These are phyloP conservation scores for Metalampra italica DNA, from an alignment of 2,888 invertebrate species.

Conservation along the genomic window DNA sequence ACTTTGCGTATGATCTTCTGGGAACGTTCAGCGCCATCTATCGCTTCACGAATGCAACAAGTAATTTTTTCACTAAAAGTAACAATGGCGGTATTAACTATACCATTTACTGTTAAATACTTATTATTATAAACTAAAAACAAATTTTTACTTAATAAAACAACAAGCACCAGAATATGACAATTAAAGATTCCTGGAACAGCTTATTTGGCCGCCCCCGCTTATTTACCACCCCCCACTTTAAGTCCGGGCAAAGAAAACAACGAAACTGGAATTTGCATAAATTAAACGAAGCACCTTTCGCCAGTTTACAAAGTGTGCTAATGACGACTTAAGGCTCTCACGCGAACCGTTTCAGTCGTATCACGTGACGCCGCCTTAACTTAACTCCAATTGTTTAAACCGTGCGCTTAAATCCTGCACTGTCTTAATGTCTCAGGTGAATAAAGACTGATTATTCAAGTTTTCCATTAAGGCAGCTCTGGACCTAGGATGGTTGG, in stretches of 20 bases:
- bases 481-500: too few relatives aligned
- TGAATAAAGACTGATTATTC: too few relatives aligned
- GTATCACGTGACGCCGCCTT: constrained; percentile 40
- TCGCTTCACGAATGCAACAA: too few relatives aligned
- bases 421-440: too few relatives aligned
- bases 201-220: background rate
- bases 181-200: background rate
- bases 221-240: constrained; percentile 19
- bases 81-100: too few relatives aligned
- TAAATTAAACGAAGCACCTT: constrained; percentile 64
- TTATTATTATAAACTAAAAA: too few relatives aligned
- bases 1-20: too few relatives aligned
- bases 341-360: constrained; percentile 47
- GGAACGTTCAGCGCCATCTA: too few relatives aligned
- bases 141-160: constrained; percentile 1
- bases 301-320: constrained; percentile 54
- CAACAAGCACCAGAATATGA: background rate
- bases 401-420: constrained; percentile 6
- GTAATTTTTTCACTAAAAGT: too few relatives aligned
- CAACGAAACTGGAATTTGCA: constrained; percentile 67
- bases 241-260: constrained; percentile 56
- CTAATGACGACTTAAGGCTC: constrained; percentile 55
- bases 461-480: too few relatives aligned
- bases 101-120: too few relatives aligned
- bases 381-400: constrained; percentile 11